Evolutionary conservation across 2,113 vertebrate genomes (phyloP).

Genomic region (Choloepus hoffmanni): DNA sequence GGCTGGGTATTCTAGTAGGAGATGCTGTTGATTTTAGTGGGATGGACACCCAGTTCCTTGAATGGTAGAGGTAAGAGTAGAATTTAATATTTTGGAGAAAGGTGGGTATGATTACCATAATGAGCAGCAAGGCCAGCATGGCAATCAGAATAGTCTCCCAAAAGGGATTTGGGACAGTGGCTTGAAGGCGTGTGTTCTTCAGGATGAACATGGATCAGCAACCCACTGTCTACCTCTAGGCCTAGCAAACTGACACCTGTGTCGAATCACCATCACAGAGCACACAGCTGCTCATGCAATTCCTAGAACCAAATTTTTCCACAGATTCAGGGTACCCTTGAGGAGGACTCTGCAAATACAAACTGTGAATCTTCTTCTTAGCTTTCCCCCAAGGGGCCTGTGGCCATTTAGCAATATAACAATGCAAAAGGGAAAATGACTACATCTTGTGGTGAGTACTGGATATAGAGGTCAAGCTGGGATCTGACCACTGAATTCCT

Average conservation of each 20-base stretch:
- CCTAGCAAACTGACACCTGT: neutral
- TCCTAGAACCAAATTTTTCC: neutral
- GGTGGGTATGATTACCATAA: rapidly evolving
- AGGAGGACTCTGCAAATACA: too few species aligned
- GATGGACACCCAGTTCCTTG: too few species aligned
- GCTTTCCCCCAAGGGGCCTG: too few species aligned
- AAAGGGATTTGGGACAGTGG: neutral
- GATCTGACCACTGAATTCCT: too few species aligned
- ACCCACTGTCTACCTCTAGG: neutral
- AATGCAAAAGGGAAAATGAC: too few species aligned
- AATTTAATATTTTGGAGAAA: neutral
- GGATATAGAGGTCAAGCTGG: too few species aligned
- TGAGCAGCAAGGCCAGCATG: neutral
- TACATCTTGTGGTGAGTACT: too few species aligned
- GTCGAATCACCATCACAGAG: neutral
- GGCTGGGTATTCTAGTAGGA: neutral
- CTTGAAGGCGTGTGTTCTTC: neutral
- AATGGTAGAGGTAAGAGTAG: neutral
- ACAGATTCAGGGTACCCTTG: neutral
- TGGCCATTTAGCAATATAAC: too few species aligned
- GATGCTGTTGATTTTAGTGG: neutral
- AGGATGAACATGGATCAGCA: too few species aligned
- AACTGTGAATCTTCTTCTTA: too few species aligned
- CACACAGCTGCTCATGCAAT: too few species aligned
- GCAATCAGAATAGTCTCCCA: neutral